These are phyloP conservation scores for Alectura lathami DNA, from an alignment of 2,113 vertebrate species.

Conservation along the genomic window DNA sequence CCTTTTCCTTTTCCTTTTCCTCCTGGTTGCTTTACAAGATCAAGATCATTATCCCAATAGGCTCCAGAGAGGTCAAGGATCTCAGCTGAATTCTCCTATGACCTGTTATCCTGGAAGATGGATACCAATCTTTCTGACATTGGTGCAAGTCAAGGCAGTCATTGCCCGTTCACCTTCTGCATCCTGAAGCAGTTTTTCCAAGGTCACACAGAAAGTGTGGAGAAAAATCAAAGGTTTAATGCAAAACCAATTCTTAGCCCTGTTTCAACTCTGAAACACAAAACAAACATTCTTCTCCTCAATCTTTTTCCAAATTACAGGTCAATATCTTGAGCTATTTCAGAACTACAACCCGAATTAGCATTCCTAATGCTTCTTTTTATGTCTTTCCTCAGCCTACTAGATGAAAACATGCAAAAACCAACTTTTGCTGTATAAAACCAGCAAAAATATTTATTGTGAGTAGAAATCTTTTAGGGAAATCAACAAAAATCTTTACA, in stretches of 20 bases:
- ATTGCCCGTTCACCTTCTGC: neutral
- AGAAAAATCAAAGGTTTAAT: neutral
- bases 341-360: neutral
- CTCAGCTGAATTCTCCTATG: neutral
- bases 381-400: neutral
- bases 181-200: neutral
- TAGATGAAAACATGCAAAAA: neutral
- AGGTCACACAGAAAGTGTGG: neutral
- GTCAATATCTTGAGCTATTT: neutral
- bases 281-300: neutral
- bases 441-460: neutral
- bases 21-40: neutral
- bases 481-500: neutral
- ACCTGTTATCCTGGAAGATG: accelerated
- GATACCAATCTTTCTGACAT: neutral
- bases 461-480: neutral
- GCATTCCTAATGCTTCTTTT: neutral
- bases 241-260: neutral
- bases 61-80: neutral
- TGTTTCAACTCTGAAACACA: neutral
- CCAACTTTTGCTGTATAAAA: neutral
- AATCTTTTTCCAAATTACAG: neutral
- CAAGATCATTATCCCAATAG: neutral
- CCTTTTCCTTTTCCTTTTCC: neutral
- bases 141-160: neutral